These are phyloP conservation scores for Ailuropoda melanoleuca DNA, from an alignment of 2,113 vertebrate species.

Conservation along the genomic window DNA sequence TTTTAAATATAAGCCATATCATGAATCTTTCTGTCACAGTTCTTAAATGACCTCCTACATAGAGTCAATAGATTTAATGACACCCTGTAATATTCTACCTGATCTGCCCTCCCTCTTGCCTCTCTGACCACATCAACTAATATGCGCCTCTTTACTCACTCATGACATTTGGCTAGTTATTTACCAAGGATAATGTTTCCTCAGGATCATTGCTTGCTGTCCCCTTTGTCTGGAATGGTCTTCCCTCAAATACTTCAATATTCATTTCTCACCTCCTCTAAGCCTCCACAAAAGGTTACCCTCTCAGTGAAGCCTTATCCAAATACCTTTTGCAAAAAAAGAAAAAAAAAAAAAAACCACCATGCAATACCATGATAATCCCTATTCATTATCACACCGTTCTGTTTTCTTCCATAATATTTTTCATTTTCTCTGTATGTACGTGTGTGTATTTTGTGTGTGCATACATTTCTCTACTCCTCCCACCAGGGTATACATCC, in stretches of 20 bases:
- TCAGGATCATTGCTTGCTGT: background rate
- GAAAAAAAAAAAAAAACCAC: background rate
- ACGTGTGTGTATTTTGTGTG: background rate
- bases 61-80: background rate
- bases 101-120: too few relatives aligned
- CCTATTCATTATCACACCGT: background rate
- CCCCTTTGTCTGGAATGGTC: background rate
- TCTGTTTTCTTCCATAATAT: background rate
- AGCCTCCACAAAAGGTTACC: background rate
- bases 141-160: rapidly evolving
- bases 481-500: background rate
- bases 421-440: background rate
- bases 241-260: background rate
- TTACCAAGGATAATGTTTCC: too few relatives aligned
- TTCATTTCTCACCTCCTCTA: background rate
- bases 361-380: background rate
- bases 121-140: background rate
- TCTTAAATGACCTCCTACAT: background rate
- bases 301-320: background rate
- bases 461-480: background rate
- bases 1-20: background rate
- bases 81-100: background rate
- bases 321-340: background rate
- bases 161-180: background rate
- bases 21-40: background rate